These are phyloP conservation scores for Formica aserva DNA, from an alignment of 2,888 invertebrate genomes.

Conservation along the genomic window DNA sequence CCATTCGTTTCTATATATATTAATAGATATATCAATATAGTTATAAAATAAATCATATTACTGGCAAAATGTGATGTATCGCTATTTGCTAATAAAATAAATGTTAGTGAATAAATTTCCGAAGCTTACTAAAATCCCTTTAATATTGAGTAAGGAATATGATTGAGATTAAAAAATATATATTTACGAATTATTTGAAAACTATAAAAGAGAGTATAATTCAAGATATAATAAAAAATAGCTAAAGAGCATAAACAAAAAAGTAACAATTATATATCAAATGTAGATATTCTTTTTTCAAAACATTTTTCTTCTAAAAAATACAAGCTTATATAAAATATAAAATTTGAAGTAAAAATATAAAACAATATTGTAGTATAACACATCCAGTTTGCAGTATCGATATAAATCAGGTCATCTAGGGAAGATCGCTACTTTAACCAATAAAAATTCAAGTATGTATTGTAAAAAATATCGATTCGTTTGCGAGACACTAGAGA, in stretches of 20 bases:
- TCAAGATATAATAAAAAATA: not conserved
- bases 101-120: not conserved
- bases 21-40: not conserved
- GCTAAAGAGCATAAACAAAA: not conserved
- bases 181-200: not conserved
- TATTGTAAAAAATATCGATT: constrained; percentile 15
- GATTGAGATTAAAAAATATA: not conserved
- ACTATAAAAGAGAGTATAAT: not conserved
- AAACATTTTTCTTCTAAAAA: not conserved
- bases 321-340: not conserved
- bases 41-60: not conserved
- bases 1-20: not conserved
- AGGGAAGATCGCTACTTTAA: not conserved
- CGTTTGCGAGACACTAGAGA: not conserved
- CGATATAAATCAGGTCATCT: not conserved
- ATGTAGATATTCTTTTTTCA: not conserved
- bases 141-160: not conserved
- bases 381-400: not conserved
- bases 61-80: not conserved
- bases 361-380: not conserved
- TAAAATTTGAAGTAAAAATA: constrained; percentile 8
- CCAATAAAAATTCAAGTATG: constrained; percentile 33
- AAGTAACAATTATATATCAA: not conserved
- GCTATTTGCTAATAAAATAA: not conserved
- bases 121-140: not conserved